phyloP scores from a whole-genome alignment of 2,113 vertebrate species.

The Passer montanus region DNA sequence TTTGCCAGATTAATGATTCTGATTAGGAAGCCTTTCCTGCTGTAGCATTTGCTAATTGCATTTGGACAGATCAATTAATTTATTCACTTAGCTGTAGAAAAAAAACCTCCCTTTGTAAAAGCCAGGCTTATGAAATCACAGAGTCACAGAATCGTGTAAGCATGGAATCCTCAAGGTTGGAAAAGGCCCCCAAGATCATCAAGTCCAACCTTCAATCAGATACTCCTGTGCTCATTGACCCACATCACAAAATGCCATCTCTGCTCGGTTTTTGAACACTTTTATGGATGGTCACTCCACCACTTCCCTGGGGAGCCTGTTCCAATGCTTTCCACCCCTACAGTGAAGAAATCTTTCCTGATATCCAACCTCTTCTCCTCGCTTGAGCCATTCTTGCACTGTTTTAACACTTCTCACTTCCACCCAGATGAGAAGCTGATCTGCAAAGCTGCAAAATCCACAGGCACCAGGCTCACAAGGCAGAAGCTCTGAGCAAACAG shows the following conservation, averaged over 20 bases:
- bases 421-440: not conserved
- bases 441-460: not conserved
- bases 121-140: not conserved
- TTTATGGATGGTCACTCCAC: not conserved
- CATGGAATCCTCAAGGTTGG: not conserved
- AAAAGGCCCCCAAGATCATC: not conserved
- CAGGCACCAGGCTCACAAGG: rapidly evolving
- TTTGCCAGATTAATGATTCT: slow-evolving; percentile 6
- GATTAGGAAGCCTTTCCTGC: not conserved
- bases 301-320: not conserved
- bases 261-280: rapidly evolving
- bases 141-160: not conserved
- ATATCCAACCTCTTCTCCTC: not conserved
- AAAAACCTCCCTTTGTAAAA: not conserved
- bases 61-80: not conserved
- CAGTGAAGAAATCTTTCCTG: not conserved
- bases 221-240: no score
- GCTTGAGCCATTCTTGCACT: rapidly evolving
- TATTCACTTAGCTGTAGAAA: not conserved
- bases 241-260: not conserved
- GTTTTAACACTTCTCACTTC: not conserved
- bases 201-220: not conserved
- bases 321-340: not conserved
- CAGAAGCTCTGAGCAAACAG: not conserved
- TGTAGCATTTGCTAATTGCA: slow-evolving; percentile 8